These are phyloP conservation scores for Limnephilus auricula DNA, from an alignment of 2,888 invertebrate genomes.

Conservation along the genomic window DNA sequence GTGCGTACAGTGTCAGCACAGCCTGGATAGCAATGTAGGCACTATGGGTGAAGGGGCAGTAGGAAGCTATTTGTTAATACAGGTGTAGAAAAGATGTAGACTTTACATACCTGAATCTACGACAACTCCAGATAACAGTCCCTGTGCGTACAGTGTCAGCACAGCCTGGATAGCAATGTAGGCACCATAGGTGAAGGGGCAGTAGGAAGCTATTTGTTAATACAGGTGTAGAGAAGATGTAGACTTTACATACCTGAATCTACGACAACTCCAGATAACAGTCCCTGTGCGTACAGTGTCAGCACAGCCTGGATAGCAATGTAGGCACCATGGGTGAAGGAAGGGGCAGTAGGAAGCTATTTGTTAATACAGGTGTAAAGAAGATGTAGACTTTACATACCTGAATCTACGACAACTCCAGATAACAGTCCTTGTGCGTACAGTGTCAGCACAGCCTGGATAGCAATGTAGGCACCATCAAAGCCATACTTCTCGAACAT, in stretches of 20 bases:
- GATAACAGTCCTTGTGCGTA: constrained; percentile 98
- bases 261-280: constrained; percentile 98
- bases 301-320: constrained; percentile 98
- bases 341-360: no score
- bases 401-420: constrained; percentile 98
- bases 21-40: constrained; percentile 98
- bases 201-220: no score
- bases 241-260: constrained; percentile 82
- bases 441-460: constrained; percentile 96
- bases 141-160: constrained; percentile 96
- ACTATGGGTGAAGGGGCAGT: no score
- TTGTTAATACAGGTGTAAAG: no score
- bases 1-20: constrained; percentile 96
- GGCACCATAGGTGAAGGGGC: no score
- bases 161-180: constrained; percentile 98
- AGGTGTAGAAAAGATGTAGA: no score
- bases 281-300: constrained; percentile 96
- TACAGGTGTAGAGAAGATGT: no score
- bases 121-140: constrained; percentile 97
- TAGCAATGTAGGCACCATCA: constrained; percentile 95
- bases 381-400: constrained; percentile 67
- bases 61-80: no score
- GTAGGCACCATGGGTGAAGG: constrained; percentile 84
- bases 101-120: constrained; percentile 86
- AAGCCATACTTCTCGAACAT: constrained; percentile 99